Evolutionary conservation across 2,888 invertebrate species (phyloP).

Genomic region (Heliconius aoede): DNA sequence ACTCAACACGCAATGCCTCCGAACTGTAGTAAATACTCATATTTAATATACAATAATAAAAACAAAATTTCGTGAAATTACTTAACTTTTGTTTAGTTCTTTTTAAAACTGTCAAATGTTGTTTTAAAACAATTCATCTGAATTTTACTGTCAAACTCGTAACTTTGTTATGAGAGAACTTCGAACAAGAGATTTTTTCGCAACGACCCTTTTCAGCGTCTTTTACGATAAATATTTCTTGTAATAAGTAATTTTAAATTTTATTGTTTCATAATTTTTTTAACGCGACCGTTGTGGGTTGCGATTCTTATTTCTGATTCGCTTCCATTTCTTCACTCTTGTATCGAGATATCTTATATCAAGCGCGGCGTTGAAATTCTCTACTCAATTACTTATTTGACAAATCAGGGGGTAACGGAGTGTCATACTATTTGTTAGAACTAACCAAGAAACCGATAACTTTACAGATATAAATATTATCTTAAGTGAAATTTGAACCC

Average conservation of each 20-base stretch:
- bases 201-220: constrained; percentile 25
- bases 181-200: constrained; percentile 40
- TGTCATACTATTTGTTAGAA: too few relatives aligned
- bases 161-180: constrained; percentile 48
- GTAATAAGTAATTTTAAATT: background rate
- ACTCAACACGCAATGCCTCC: too few relatives aligned
- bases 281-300: background rate
- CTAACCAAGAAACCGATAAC: too few relatives aligned
- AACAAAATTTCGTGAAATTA: constrained; percentile 1
- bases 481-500: too few relatives aligned
- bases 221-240: constrained; percentile 12
- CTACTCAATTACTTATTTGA: background rate
- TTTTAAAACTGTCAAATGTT: constrained; percentile 35
- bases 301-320: background rate
- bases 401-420: too few relatives aligned
- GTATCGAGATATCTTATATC: too few relatives aligned
- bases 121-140: constrained; percentile 37
- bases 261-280: background rate
- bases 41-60: background rate
- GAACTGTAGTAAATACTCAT: background rate
- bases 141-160: constrained; percentile 33
- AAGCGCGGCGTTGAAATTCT: background rate
- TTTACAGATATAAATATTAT: too few relatives aligned
- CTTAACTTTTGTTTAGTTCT: constrained; percentile 21
- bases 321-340: background rate